These are phyloP conservation scores for Hyposoter dolosus DNA, from an alignment of 2,888 invertebrate species.

Conservation along the genomic window DNA sequence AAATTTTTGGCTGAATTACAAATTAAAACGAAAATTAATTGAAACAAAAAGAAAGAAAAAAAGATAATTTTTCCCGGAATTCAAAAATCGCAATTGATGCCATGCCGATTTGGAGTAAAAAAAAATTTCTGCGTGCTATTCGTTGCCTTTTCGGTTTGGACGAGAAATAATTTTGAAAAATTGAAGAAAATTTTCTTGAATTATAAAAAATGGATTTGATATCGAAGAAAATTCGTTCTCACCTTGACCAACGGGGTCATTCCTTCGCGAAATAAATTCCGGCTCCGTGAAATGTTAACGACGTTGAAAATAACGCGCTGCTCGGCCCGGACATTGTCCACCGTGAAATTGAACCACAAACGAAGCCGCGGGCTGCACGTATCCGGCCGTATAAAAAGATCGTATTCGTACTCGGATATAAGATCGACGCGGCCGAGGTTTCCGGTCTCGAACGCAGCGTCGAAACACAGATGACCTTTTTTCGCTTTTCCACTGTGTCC, in stretches of 20 bases:
- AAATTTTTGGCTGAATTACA: too few relatives aligned
- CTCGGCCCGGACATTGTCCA: slow-evolving; percentile 97
- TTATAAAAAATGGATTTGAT: too few relatives aligned
- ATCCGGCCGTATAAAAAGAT: slow-evolving; percentile 97
- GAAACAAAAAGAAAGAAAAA: not conserved
- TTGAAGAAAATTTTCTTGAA: not conserved
- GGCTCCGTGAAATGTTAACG: slow-evolving; percentile 97
- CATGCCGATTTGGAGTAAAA: too few relatives aligned
- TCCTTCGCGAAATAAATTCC: slow-evolving; percentile 94
- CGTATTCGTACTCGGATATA: slow-evolving; percentile 97
- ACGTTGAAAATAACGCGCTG: slow-evolving; percentile 98
- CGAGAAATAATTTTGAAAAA: too few relatives aligned
- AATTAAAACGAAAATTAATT: not conserved
- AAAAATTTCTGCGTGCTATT: too few relatives aligned
- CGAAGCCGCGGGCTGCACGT: slow-evolving; percentile 97
- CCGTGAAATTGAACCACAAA: slow-evolving; percentile 99
- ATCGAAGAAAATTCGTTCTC: slow-evolving; percentile 50
- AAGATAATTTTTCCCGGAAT: not conserved
- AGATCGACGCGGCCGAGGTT: slow-evolving; percentile 98
- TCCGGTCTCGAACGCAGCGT: slow-evolving; percentile 98
- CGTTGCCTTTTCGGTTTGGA: too few relatives aligned
- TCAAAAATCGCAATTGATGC: not conserved
- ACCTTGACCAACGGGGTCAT: slow-evolving; percentile 96
- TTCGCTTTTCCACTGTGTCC: slow-evolving; percentile 98
- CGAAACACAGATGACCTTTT: slow-evolving; percentile 97